Percentiles rank a stretch among this genome's conserved stretches.
Evolutionary conservation across 1,140 invertebrate genomes (phyloP).

Genomic region (Drosophila watanabei): DNA sequence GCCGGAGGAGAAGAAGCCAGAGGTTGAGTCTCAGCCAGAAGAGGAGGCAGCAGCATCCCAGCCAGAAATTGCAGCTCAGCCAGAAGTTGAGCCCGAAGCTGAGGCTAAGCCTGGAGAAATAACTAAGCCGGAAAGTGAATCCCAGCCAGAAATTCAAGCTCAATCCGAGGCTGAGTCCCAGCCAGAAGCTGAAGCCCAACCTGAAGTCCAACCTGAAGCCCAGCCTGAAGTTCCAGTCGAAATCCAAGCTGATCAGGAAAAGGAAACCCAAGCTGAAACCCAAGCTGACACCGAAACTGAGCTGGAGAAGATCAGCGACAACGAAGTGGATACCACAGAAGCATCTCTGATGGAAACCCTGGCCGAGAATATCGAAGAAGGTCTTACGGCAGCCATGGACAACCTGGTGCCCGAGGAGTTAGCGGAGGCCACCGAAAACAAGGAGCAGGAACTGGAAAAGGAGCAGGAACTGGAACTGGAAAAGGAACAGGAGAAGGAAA

Average conservation of each 20-base stretch:
- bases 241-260: background rate
- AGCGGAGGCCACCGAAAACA: constrained; percentile 26
- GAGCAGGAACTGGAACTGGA: too few relatives aligned
- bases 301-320: constrained; percentile 25
- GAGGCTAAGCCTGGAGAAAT: constrained; percentile 1
- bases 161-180: background rate
- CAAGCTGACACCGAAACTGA: background rate
- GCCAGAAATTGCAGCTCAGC: constrained; percentile 3
- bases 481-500: constrained; percentile 6
- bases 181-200: constrained; percentile 1
- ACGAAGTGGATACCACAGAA: constrained; percentile 63
- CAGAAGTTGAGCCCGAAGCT: background rate
- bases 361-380: constrained; percentile 57
- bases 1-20: background rate
- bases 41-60: background rate
- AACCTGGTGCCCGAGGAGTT: constrained; percentile 57
- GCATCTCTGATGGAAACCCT: constrained; percentile 55
- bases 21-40: constrained; percentile 2
- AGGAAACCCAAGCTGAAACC: background rate
- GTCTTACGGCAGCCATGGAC: constrained; percentile 60
- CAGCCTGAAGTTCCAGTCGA: constrained; percentile 6
- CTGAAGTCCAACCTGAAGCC: constrained; percentile 1
- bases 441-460: constrained; percentile 6
- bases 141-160: background rate
- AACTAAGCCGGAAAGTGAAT: background rate